phyloP scores from a whole-genome alignment of 2,888 invertebrate species.

The Andrena fulva region DNA sequence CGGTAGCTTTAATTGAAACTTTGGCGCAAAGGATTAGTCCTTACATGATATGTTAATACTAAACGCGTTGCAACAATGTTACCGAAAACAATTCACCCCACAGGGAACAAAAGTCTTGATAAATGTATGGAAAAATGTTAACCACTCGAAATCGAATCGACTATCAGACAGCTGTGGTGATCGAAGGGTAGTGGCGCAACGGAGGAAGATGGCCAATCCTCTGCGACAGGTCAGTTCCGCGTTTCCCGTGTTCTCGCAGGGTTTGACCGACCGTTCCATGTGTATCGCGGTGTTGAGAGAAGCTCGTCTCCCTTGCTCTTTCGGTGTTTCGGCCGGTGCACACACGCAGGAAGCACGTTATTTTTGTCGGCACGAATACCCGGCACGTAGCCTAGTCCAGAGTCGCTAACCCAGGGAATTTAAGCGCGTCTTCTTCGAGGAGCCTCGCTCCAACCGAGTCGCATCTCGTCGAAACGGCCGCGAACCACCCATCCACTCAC shows the following conservation, averaged over 20 bases:
- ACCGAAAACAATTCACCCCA: no score
- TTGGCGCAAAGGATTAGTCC: no score
- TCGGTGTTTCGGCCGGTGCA: constrained; percentile 57
- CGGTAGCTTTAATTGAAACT: no score
- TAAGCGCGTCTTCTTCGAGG: constrained; percentile 70
- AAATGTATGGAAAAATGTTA: no score
- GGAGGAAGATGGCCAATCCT: neutral
- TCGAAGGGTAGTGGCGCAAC: neutral
- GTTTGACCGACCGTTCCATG: constrained; percentile 34
- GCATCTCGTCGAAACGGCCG: constrained; percentile 35
- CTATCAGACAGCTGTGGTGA: neutral
- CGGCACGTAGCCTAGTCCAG: constrained; percentile 72
- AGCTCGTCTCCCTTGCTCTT: constrained; percentile 31
- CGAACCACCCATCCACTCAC: constrained; percentile 31
- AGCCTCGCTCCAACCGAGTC: constrained; percentile 52
- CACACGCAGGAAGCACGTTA: constrained; percentile 82
- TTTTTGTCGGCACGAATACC: constrained; percentile 84
- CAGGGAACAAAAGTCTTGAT: no score
- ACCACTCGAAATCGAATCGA: neutral
- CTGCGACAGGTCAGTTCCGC: constrained; percentile 52
- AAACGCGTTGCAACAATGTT: no score
- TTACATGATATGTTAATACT: no score
- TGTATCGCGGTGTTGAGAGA: constrained; percentile 33
- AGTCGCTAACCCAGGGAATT: constrained; percentile 77
- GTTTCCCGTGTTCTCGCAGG: constrained; percentile 47